Conservation (phyloP, 1,140 invertebrate species). For the Mamestra configurata region DNA sequence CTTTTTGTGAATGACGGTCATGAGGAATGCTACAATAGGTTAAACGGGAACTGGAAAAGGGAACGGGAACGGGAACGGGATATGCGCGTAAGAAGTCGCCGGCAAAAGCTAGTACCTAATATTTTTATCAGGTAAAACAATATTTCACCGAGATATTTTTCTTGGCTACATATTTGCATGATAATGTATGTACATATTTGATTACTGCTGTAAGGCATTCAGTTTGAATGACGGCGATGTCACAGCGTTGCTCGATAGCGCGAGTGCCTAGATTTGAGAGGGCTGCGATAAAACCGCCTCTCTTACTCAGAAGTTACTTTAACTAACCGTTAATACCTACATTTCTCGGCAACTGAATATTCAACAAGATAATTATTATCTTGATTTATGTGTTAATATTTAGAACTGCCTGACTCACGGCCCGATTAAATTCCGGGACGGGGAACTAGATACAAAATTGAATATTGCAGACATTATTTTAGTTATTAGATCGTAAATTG, state of each 20-base stretch:
- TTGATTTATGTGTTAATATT: constrained; percentile 34
- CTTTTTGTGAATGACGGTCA: no score
- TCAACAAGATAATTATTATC: constrained; percentile 14
- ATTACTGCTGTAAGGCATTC: neutral
- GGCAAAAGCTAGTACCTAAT: no score
- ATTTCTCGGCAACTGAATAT: constrained; percentile 21
- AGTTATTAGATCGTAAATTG: neutral
- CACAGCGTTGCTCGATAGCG: neutral
- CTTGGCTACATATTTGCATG: constrained; percentile 3
- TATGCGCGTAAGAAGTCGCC: no score
- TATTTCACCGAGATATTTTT: neutral
- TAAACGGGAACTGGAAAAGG: no score
- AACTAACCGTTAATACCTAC: constrained; percentile 1
- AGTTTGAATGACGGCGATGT: no score
- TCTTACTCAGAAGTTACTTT: neutral
- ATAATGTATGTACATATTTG: constrained; percentile 16
- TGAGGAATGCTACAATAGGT: no score
- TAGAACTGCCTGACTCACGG: neutral
- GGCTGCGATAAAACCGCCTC: neutral
- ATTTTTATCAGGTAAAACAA: constrained; percentile 3
- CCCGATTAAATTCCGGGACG: constrained; percentile 4
- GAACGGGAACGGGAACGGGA: no score
- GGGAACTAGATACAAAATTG: constrained; percentile 30
- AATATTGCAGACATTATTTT: neutral
- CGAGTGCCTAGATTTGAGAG: neutral